Evolutionary conservation across 1,140 invertebrate genomes (phyloP).

Genomic region (Bemisia tabaci): DNA sequence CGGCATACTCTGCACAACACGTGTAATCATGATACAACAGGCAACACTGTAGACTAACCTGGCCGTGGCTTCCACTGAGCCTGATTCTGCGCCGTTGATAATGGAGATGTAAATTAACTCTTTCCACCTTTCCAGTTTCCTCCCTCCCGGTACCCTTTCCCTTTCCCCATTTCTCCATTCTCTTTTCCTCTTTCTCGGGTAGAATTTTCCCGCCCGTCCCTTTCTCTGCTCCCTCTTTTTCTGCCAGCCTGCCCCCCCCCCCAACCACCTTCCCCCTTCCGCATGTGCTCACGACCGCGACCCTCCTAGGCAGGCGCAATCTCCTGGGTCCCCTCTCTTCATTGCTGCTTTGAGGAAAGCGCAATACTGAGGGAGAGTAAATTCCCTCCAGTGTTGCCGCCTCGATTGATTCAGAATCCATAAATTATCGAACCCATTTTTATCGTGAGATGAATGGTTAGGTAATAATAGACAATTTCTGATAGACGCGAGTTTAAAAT

Average conservation of each 20-base stretch:
- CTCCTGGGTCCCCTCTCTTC: not conserved
- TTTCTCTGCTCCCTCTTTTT: not conserved
- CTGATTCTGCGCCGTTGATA: not conserved
- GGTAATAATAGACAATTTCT: too few species aligned
- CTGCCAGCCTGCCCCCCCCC: not conserved
- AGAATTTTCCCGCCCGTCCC: too few species aligned
- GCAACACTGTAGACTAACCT: not conserved
- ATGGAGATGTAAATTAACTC: not conserved
- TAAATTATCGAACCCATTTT: too few species aligned
- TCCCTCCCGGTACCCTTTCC: not conserved
- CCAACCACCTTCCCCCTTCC: not conserved
- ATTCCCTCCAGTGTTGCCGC: too few species aligned
- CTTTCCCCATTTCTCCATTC: not conserved
- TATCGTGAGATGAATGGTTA: too few species aligned
- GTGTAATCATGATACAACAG: not conserved
- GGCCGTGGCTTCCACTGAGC: not conserved
- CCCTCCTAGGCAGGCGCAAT: not conserved
- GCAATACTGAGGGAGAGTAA: too few species aligned
- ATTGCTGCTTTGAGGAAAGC: not conserved
- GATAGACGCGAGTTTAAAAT: too few species aligned
- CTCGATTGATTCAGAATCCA: too few species aligned
- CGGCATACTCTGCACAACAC: too few species aligned
- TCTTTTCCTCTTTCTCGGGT: not conserved
- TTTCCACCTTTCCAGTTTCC: not conserved
- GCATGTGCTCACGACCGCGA: not conserved